A percentile compares a stretch with the other conserved stretches of the same genome.
Evolutionary conservation across 2,113 vertebrate genomes (phyloP).

Genomic region (Mus pahari): DNA sequence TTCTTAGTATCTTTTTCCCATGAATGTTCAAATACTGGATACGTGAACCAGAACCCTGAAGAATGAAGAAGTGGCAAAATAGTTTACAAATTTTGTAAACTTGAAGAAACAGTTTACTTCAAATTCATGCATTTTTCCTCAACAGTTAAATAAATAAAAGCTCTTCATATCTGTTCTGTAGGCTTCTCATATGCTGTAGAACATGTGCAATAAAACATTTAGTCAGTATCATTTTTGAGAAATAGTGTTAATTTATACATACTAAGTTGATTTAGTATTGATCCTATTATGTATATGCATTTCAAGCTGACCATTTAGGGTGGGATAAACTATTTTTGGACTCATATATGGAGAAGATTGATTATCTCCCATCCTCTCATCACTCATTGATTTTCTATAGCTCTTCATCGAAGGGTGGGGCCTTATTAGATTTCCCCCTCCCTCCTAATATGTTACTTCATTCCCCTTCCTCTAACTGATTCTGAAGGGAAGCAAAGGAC

Average conservation of each 20-base stretch:
- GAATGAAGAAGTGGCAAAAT: neutral
- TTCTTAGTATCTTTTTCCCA: neutral
- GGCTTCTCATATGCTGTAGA: neutral
- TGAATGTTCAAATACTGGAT: neutral
- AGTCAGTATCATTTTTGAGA: neutral
- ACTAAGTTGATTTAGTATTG: neutral
- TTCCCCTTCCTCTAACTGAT: neutral
- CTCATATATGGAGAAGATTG: neutral
- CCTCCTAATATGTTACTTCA: conserved; percentile 4
- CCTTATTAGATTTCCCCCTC: neutral
- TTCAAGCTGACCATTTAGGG: neutral
- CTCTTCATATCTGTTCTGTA: neutral
- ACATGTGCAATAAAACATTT: neutral
- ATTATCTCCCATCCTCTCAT: neutral
- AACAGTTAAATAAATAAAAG: neutral
- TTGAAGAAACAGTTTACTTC: neutral
- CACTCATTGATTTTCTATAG: neutral
- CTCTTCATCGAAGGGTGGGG: neutral
- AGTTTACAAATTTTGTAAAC: neutral
- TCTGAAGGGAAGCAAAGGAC: neutral
- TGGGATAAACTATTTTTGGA: neutral
- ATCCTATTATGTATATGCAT: neutral
- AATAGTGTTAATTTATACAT: neutral
- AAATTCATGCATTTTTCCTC: neutral
- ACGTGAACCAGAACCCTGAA: neutral